Evolutionary conservation across 2,888 invertebrate genomes (phyloP).

Genomic region (Endotricha flammealis): DNA sequence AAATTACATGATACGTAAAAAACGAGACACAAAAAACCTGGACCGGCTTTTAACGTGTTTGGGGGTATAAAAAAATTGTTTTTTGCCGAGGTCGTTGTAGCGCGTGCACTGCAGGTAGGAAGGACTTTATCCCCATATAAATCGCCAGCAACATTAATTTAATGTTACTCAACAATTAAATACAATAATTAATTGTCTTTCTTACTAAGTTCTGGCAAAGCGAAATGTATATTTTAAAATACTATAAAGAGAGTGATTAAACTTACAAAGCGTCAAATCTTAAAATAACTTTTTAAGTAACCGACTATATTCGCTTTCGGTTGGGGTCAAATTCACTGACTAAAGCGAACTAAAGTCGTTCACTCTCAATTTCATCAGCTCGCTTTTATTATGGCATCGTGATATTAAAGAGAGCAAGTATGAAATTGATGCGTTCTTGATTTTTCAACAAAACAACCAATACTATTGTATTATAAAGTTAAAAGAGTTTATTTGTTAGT

Average conservation of each 20-base stretch:
- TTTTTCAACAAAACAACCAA: too few species aligned
- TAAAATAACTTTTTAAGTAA: neutral
- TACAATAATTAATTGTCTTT: too few species aligned
- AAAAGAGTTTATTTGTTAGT: too few species aligned
- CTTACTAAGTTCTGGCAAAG: too few species aligned
- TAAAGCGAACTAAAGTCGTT: conserved; percentile 35
- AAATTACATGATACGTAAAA: conserved; percentile 1
- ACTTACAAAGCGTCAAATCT: neutral
- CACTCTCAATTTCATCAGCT: conserved; percentile 33
- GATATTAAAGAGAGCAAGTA: too few species aligned
- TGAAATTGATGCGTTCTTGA: too few species aligned
- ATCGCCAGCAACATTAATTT: conserved; percentile 4
- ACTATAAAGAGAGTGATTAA: too few species aligned
- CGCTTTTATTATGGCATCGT: too few species aligned
- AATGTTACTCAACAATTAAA: too few species aligned
- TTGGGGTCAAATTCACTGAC: conserved; percentile 33
- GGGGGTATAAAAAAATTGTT: conserved; percentile 24
- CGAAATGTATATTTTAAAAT: too few species aligned
- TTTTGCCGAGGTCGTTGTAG: conserved; percentile 18
- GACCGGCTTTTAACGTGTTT: conserved; percentile 22
- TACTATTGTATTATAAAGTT: too few species aligned
- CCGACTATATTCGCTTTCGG: conserved; percentile 26
- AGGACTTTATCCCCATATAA: conserved; percentile 19
- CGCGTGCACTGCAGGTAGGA: conserved; percentile 40
- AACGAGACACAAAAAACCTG: conserved; percentile 6